A percentile compares a stretch with the other conserved stretches of the same genome.
phyloP scores from a whole-genome alignment of 2,797 vertebrate species.

The Poecile montanus region DNA sequence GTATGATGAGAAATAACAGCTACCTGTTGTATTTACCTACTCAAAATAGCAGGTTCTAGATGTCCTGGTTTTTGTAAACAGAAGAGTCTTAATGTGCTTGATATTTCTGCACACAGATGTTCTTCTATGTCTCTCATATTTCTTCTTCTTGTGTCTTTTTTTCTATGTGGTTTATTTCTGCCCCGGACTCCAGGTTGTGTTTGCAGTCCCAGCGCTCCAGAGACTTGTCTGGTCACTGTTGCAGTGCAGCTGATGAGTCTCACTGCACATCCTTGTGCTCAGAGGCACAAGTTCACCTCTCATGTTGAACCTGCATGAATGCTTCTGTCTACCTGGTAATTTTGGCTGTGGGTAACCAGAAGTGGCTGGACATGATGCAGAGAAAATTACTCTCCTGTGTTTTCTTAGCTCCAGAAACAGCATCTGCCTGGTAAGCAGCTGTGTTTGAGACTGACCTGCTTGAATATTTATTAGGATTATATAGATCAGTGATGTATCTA shows the following conservation, averaged over 20 bases:
- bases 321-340: not conserved
- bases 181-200: not conserved
- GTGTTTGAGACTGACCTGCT: not conserved
- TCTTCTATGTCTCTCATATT: not conserved
- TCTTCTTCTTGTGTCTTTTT: not conserved
- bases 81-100: not conserved
- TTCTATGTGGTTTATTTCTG: not conserved
- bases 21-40: not conserved
- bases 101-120: not conserved
- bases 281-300: not conserved
- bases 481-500: not conserved
- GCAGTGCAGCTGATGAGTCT: not conserved
- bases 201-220: not conserved
- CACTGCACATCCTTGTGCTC: not conserved
- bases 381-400: not conserved
- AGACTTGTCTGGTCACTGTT: not conserved
- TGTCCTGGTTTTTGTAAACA: not conserved
- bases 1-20: not conserved
- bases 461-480: not conserved
- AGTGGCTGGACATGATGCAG: not conserved
- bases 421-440: not conserved
- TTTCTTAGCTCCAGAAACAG: not conserved
- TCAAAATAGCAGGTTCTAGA: not conserved
- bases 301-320: fast-evolving
- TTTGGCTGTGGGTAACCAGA: not conserved